Conservation (phyloP, 2,888 invertebrate genomes). For the Pachliopta kotzebuea region DNA sequence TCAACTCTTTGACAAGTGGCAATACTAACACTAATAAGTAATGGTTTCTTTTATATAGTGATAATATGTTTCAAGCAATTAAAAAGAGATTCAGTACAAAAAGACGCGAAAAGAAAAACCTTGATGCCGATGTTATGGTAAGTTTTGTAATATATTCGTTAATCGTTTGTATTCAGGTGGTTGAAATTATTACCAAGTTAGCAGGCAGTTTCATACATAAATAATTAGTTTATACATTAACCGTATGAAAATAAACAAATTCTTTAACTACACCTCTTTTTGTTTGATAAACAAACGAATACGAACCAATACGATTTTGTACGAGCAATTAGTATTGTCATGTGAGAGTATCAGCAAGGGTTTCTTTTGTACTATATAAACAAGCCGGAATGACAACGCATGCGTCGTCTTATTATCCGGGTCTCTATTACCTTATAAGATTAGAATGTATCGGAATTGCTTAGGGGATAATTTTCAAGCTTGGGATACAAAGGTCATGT, state of each 20-base stretch:
- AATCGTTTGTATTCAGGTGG: background rate
- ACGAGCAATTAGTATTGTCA: conserved; percentile 38
- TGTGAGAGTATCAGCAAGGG: conserved; percentile 11
- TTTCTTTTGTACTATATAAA: background rate
- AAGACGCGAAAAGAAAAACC: conserved; percentile 42
- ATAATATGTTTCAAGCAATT: conserved; percentile 47
- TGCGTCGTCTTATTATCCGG: too few species aligned
- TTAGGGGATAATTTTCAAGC: too few species aligned
- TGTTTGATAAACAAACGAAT: conserved; percentile 68
- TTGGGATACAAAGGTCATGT: too few species aligned
- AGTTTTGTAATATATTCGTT: background rate
- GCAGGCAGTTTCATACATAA: conserved; percentile 9
- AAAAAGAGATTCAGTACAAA: conserved; percentile 54
- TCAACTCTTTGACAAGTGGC: conserved; percentile 20
- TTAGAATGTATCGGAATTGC: too few species aligned
- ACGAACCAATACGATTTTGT: conserved; percentile 36
- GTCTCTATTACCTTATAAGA: too few species aligned
- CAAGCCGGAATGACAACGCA: too few species aligned
- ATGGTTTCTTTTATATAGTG: conserved; percentile 19
- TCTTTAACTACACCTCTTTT: conserved; percentile 52
- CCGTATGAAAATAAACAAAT: conserved; percentile 64
- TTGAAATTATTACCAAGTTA: background rate
- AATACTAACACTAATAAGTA: conserved; percentile 7
- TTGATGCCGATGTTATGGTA: conserved; percentile 33
- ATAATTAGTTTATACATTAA: conserved; percentile 44